These are phyloP conservation scores for Nibea albiflora DNA, from an alignment of 2,113 vertebrate species.

Conservation along the genomic window DNA sequence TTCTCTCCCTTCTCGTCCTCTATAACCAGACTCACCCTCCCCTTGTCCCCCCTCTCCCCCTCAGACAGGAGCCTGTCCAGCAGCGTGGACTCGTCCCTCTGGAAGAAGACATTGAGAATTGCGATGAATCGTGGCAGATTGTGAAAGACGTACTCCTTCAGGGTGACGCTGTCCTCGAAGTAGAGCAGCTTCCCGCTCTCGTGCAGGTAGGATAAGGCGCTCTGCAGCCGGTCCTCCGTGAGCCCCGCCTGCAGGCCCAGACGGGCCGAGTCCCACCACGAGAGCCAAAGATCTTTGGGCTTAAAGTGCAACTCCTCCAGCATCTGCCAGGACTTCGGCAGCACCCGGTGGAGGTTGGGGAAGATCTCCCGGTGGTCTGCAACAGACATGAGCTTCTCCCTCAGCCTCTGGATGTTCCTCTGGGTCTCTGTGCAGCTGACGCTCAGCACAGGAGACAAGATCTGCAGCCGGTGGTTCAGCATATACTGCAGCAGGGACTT, in stretches of 20 bases:
- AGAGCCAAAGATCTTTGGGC: constrained; percentile 92
- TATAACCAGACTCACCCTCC: constrained; percentile 69
- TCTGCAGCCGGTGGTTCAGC: constrained; percentile 93
- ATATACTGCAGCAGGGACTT: constrained; percentile 94
- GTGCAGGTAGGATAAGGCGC: constrained; percentile 94
- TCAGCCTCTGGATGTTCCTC: constrained; percentile 86
- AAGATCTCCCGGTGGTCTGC: constrained; percentile 96
- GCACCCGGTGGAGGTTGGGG: constrained; percentile 92
- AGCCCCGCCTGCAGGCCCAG: constrained; percentile 95
- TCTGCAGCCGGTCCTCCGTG: constrained; percentile 95
- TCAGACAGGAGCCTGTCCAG: constrained; percentile 88
- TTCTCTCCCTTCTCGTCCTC: constrained; percentile 82
- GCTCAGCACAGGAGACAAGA: constrained; percentile 92
- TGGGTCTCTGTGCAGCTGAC: constrained; percentile 87
- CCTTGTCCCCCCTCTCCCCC: constrained; percentile 79
- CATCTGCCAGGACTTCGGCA: constrained; percentile 96
- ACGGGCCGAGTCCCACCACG: constrained; percentile 96
- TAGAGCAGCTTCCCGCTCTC: constrained; percentile 97
- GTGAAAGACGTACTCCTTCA: constrained; percentile 96
- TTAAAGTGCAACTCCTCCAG: constrained; percentile 96
- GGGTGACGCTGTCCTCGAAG: constrained; percentile 93
- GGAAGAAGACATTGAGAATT: constrained; percentile 96
- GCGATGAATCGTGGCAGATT: constrained; percentile 93
- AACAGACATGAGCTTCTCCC: constrained; percentile 92
- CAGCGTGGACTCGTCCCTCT: constrained; percentile 88